phyloP scores from a whole-genome alignment of 2,797 vertebrate species.

The Fratercula arctica region DNA sequence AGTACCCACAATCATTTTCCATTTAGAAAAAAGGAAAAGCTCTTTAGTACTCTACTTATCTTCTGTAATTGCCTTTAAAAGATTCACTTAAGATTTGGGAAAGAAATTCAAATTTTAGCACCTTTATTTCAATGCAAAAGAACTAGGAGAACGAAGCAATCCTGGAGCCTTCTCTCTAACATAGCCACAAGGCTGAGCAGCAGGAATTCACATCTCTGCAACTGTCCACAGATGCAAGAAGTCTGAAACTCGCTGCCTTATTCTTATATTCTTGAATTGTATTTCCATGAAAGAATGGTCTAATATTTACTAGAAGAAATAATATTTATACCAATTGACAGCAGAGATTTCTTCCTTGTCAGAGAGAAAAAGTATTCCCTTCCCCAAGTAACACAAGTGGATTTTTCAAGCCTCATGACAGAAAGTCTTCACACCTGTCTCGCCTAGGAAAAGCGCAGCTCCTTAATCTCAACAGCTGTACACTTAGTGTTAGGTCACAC shows the following conservation, averaged over 20 bases:
- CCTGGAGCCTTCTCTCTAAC: neutral
- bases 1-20: accelerated
- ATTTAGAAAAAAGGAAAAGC: neutral
- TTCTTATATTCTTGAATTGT: neutral
- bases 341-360: neutral
- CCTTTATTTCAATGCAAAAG: neutral
- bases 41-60: neutral
- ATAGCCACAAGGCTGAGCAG: neutral
- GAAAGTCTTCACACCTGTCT: neutral
- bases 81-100: neutral
- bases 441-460: neutral
- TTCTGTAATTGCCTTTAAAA: neutral
- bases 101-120: neutral
- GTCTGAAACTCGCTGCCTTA: neutral
- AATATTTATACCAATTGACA: neutral
- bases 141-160: neutral
- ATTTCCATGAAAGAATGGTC: neutral
- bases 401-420: neutral
- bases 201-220: neutral
- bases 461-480: neutral
- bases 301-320: neutral
- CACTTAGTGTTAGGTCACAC: neutral
- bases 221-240: neutral
- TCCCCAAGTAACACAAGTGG: neutral
- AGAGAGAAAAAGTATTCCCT: neutral